Conservation (phyloP, 2,797 vertebrate species). For the Anguilla megastoma region DNA sequence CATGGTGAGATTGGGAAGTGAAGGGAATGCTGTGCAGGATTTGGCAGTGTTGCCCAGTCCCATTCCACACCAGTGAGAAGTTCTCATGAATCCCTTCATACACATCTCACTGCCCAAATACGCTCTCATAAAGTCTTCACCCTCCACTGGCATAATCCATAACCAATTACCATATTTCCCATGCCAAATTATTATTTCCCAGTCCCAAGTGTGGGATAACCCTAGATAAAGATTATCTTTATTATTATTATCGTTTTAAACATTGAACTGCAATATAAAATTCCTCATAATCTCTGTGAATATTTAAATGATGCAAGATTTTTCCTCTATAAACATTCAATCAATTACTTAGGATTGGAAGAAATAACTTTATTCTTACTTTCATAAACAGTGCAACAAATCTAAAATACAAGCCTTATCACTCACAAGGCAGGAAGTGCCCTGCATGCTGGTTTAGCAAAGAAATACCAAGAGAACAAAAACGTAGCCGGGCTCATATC, state of each 20-base stretch:
- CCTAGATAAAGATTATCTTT: background rate
- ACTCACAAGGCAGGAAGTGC: slow-evolving; percentile 18
- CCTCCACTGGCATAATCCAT: slow-evolving; percentile 8
- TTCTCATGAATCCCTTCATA: slow-evolving; percentile 6
- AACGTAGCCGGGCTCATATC: background rate
- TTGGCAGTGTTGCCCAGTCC: background rate
- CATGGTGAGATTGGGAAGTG: background rate
- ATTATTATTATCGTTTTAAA: background rate
- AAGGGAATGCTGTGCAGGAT: background rate
- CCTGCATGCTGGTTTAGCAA: slow-evolving; percentile 16
- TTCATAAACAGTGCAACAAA: background rate
- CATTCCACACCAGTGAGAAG: background rate
- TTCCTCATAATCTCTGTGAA: background rate
- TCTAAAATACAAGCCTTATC: background rate
- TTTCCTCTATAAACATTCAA: background rate
- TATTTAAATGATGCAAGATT: background rate
- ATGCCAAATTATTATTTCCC: slow-evolving; percentile 2
- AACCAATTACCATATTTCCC: background rate
- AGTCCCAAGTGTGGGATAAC: background rate
- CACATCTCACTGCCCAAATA: slow-evolving; percentile 19
- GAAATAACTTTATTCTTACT: background rate
- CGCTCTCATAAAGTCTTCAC: background rate
- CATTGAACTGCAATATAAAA: background rate
- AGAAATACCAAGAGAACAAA: background rate
- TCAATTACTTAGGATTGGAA: slow-evolving; percentile 1